Evolutionary conservation across 2,113 vertebrate genomes (phyloP), one percentile per base, ranked within the genome.

Genomic region (Cyprinodon tularosa): DNA sequence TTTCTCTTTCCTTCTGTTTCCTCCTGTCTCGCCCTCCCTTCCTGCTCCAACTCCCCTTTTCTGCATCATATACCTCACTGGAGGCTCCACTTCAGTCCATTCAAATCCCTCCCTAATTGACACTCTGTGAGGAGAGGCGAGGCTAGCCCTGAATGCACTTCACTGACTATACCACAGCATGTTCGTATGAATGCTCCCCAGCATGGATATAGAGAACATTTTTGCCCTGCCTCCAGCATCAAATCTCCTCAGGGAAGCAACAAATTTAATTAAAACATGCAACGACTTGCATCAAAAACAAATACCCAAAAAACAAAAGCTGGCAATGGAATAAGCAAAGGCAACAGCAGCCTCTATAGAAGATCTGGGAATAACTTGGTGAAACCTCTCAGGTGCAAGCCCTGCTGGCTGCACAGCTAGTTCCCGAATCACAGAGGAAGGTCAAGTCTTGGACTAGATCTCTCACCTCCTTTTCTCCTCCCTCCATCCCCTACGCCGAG

Each of bases 81-180:
- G 81, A 85, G 86, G 81, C 90, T 88, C 81, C 84, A 87, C 87
- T 88, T 84, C 74, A 90, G 86, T 74, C 87, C 83, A 88, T 91
- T 85, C 86, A 86, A 90, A 90, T 88, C 86, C 82, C 84, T 83
- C 74, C 81, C 86, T 90, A 92, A 91, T 89, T 91, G 89, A 91
- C 86, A 86, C 87, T 84, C 74, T 83, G 85, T 66, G 86, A 85
- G 84, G 71, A 82, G 76, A 89, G 85, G 79, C 81, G 66, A 88
- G 81, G 77, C 84, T 77, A 82, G 78, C 82, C 88, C 88, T 69
- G 86, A 90, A 89, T 87, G 89, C 90, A 91, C 90, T 88, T 81
- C 86, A 89, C 88, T 82, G 89, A 74, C 84, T 84, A 69, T 62
- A 78, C 83, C 88, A 39, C 68, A 79, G 74, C 87, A 66, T 83